Evolutionary conservation across 2,888 invertebrate genomes (phyloP), one percentile per base, ranked within the genome.

Genomic region (Gari tellinella): DNA sequence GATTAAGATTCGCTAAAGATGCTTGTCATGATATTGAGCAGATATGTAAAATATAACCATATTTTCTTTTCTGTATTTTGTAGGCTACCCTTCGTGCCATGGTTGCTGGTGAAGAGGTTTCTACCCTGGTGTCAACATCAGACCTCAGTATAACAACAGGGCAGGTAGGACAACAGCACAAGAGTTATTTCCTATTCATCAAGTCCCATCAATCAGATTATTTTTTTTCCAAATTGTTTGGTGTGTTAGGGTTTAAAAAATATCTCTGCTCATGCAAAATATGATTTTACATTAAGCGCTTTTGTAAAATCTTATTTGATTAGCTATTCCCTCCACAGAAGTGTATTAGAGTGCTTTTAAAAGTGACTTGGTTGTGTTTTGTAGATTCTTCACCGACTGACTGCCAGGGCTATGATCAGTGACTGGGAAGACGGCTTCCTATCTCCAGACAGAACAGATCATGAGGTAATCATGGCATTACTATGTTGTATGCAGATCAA

Each of bases 351-450:
- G n/a, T n/a, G n/a, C n/a, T n/a, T n/a, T n/a, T n/a, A n/a, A n/a
- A n/a, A n/a, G n/a, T n/a, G n/a, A n/a, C n/a, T n/a, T n/a, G n/a
- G n/a, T n/a, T n/a, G n/a, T n/a, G n/a, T n/a, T n/a, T n/a, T n/a
- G n/a, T 74, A 91, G 89, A 83, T 90, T 37, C 77, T 92, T 4
- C 91, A 92, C 69, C 81, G 87, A n/a, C 70, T 92, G 66, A 88
- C 91, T 38, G 91, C 92, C 5, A 88, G 88, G 60, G 89, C 89
- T 14, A 73, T 91, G 23, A 91, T 92, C 40, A 84, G 88, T 62
- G 92, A 92, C 82, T 92, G 91, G 91, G 90, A 90, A 65, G 86
- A 88, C 72, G 91, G 92, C 48, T 74, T 87, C 25, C 83, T 91
- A 31, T 86, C 86, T 49, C 72, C 76, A 55, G 89, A 91, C 56